Conservation (phyloP, 1,140 invertebrate species). For the Zeugodacus cucurbitae region DNA sequence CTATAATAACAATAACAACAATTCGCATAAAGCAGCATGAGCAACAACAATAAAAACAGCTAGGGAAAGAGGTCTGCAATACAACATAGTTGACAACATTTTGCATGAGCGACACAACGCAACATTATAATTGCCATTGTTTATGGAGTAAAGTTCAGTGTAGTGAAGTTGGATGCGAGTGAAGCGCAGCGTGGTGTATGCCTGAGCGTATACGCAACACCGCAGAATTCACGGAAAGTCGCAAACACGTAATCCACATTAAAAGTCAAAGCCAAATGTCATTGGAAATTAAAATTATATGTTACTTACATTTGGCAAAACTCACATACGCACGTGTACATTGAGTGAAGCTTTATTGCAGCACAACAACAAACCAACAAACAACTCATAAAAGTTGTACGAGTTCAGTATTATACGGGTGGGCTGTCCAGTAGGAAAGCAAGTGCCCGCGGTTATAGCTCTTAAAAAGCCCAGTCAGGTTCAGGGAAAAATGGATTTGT, state of each 20-base stretch:
- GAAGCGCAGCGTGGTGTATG: too few relatives aligned
- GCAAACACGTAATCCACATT: not conserved
- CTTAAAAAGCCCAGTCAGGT: too few relatives aligned
- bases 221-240: not conserved
- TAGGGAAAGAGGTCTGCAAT: not conserved
- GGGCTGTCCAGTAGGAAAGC: too few relatives aligned
- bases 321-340: not conserved
- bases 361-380: too few relatives aligned
- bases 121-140: not conserved
- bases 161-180: not conserved
- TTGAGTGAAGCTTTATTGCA: not conserved
- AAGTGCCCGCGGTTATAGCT: too few relatives aligned
- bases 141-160: not conserved
- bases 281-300: not conserved
- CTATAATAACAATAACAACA: not conserved
- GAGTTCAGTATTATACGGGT: too few relatives aligned
- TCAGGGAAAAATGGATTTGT: too few relatives aligned
- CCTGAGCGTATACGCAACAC: conserved; percentile 14
- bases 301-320: not conserved
- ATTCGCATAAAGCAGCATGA: not conserved
- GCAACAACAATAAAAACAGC: not conserved
- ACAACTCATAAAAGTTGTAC: too few relatives aligned
- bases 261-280: not conserved
- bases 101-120: not conserved
- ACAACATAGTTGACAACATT: not conserved